These are phyloP conservation scores for Cerastoderma edule DNA, from an alignment of 2,888 invertebrate genomes.

Conservation along the genomic window DNA sequence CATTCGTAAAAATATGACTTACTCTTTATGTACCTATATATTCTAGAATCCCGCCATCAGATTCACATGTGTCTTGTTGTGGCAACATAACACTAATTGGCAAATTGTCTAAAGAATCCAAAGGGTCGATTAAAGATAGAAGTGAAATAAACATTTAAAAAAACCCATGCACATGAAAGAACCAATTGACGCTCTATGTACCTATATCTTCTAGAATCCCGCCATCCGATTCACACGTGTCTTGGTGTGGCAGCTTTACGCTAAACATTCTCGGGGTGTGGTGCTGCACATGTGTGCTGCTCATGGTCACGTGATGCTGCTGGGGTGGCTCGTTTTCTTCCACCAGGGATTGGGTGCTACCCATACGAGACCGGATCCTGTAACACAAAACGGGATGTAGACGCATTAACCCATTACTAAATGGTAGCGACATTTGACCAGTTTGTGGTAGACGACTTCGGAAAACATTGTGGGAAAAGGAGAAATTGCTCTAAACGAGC, in stretches of 20 bases:
- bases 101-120: too few relatives aligned
- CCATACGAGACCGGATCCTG: conserved; percentile 58
- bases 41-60: conserved; percentile 48
- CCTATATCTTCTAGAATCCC: conserved; percentile 61
- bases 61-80: conserved; percentile 59
- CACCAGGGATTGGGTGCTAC: conserved; percentile 56
- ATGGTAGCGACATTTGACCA: too few relatives aligned
- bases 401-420: too few relatives aligned
- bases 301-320: conserved; percentile 30
- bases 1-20: too few relatives aligned
- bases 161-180: too few relatives aligned
- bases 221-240: conserved; percentile 58
- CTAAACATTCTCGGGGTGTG: conserved; percentile 9
- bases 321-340: conserved; percentile 45
- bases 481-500: too few relatives aligned
- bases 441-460: too few relatives aligned
- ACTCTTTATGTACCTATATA: conserved; percentile 49
- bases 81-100: conserved; percentile 20
- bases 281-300: conserved; percentile 19
- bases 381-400: too few relatives aligned
- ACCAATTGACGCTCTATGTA: too few relatives aligned
- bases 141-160: not conserved
- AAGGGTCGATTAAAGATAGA: too few relatives aligned
- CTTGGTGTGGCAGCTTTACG: conserved; percentile 44
- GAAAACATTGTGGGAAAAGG: too few relatives aligned